Evolutionary conservation across 1,140 invertebrate species (phyloP), one percentile per base, ranked within the genome.

Genomic region (Drosophila obscura): DNA sequence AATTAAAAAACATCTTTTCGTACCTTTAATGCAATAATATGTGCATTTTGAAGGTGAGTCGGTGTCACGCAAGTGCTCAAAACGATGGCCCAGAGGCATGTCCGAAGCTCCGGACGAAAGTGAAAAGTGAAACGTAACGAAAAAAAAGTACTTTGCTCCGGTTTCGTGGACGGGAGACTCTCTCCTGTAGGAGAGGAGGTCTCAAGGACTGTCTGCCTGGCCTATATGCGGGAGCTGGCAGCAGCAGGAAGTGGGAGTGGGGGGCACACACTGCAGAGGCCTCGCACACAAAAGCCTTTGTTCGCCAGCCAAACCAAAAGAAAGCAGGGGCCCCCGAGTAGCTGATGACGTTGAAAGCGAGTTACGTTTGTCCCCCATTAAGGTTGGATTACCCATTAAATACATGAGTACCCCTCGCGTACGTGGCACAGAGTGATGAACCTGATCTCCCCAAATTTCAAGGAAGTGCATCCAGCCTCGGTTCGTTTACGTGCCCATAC

Each of bases 11-110:
- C 69, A 80, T 84, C 35, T 69, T 69, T 69, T 80, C 67, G 66
- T 85, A 84, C 80, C 81, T 85, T 84, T 85, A 84, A 84, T 80
- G 82, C 81, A 85, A 84, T 85, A 87, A 87, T 87, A 87, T 87
- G 82, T 87, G 83, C 75, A 87, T 88, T 87, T 87, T 87, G 83
- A 87, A 87, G 82, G 82, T 87, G 83, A 87, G 82, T 79, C 69
- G 9, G 69, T 50, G 39, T 24, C 43, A 5, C 19, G 35, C 43
- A 22, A 22, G 4, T 22, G 9, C n/a, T 13, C 5, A 15, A 28
- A 35, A 22, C 15, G 43, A 58, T 19, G 46, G 24, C 7, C 1
- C 6, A 35, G 16, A 31, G 19, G 7, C 26, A 11, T 9, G 24
- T 7, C 5, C 11, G 19, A 41, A 53, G 44, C n/a, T 24, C n/a